Evolutionary conservation across 2,888 invertebrate species (phyloP).

Genomic region (Cephus nigrinus): DNA sequence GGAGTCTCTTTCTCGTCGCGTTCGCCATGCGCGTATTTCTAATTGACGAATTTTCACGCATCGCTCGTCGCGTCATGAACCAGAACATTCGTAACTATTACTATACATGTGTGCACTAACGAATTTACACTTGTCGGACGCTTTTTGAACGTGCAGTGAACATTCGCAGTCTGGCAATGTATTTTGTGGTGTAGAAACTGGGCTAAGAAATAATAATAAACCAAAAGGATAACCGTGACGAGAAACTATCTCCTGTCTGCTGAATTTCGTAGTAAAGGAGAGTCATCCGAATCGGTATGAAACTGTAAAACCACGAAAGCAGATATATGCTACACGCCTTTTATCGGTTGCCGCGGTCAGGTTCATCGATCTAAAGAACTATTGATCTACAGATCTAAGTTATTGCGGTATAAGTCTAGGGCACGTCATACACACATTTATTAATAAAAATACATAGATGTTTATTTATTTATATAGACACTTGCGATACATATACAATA

Average conservation of each 20-base stretch:
- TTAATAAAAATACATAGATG: background rate
- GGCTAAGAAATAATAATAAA: background rate
- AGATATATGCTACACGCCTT: background rate
- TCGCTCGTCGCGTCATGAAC: background rate
- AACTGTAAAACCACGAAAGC: background rate
- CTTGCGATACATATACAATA: background rate
- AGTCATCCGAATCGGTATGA: background rate
- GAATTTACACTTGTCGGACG: background rate
- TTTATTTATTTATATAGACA: too few species aligned
- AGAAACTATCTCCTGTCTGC: background rate
- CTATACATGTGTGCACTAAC: background rate
- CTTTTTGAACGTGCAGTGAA: too few species aligned
- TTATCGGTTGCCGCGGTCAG: background rate
- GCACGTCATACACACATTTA: too few species aligned
- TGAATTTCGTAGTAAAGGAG: background rate
- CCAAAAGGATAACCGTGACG: background rate
- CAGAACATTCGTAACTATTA: background rate
- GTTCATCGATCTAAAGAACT: background rate
- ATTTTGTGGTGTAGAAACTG: background rate
- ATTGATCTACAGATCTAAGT: background rate
- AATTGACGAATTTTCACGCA: background rate
- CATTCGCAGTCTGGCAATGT: background rate
- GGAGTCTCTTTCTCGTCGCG: background rate
- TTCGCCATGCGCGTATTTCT: background rate
- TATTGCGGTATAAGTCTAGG: background rate